A percentile compares a stretch with the other conserved stretches of the same genome.
phyloP scores from a whole-genome alignment of 1,140 invertebrate species.

The Xylocopa sonorina region DNA sequence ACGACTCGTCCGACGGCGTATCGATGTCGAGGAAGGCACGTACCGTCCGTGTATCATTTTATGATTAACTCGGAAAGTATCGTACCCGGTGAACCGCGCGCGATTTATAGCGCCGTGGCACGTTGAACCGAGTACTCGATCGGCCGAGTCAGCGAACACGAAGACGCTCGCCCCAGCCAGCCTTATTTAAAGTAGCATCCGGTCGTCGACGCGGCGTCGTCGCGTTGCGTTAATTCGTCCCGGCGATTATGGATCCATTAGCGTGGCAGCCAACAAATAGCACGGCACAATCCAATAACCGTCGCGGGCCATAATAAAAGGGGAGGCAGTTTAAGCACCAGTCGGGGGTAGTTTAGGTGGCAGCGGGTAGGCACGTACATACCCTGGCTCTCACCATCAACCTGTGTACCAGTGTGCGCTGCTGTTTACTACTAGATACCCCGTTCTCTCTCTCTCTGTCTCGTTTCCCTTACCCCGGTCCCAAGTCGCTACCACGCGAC shows the following conservation, averaged over 20 bases:
- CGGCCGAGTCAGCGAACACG: not conserved
- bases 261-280: constrained; percentile 78
- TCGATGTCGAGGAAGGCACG: not conserved
- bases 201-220: constrained; percentile 51
- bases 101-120: too few relatives aligned
- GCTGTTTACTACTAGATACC: constrained; percentile 29
- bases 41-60: too few relatives aligned
- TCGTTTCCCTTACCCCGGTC: not conserved
- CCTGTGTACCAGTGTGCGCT: not conserved
- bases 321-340: constrained; percentile 75
- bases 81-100: too few relatives aligned
- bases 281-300: constrained; percentile 79
- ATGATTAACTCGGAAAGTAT: too few relatives aligned
- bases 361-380: constrained; percentile 26
- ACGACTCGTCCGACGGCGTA: not conserved
- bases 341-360: constrained; percentile 76
- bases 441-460: not conserved
- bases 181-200: constrained; percentile 54
- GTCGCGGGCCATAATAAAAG: constrained; percentile 76
- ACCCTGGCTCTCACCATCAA: not conserved
- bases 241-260: constrained; percentile 81
- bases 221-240: constrained; percentile 72
- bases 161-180: not conserved
- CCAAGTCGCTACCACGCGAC: not conserved
- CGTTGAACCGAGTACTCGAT: not conserved